Evolutionary conservation across 2,888 invertebrate genomes (phyloP).

Genomic region (Agrenia bidenticulata): DNA sequence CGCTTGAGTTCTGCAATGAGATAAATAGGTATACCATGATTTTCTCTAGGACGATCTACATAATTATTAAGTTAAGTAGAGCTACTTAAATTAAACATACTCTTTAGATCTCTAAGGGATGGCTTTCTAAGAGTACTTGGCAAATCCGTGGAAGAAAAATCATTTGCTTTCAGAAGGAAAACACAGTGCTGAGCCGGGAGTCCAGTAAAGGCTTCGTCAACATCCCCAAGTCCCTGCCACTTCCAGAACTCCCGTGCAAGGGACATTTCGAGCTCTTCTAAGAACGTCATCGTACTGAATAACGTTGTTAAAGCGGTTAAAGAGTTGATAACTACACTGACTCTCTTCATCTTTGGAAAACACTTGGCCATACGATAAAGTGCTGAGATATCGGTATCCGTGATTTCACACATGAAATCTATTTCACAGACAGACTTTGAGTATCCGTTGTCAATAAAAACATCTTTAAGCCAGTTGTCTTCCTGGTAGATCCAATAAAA

Average conservation of each 20-base stretch:
- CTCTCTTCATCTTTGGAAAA: conserved; percentile 24
- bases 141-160: conserved; percentile 20
- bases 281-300: conserved; percentile 20
- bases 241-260: conserved; percentile 24
- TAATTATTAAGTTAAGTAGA: too few species aligned
- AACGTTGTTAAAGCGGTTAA: conserved; percentile 17
- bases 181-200: conserved; percentile 17
- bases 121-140: conserved; percentile 21
- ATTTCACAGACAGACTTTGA: conserved; percentile 10
- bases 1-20: conserved; percentile 20
- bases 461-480: conserved; percentile 25
- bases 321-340: conserved; percentile 20
- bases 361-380: conserved; percentile 22
- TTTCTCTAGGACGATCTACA: too few species aligned
- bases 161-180: background rate
- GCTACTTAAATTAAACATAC: too few species aligned
- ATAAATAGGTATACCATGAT: too few species aligned
- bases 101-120: conserved; percentile 16
- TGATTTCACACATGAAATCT: conserved; percentile 26
- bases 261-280: conserved; percentile 27
- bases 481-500: conserved; percentile 33
- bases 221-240: conserved; percentile 15
- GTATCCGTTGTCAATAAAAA: conserved; percentile 22
- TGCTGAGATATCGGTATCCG: conserved; percentile 21
- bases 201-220: conserved; percentile 25